Percentiles rank a stretch among this genome's conserved stretches.
phyloP scores from a whole-genome alignment of 2,888 invertebrate species.

The Lacanobia oleracea region DNA sequence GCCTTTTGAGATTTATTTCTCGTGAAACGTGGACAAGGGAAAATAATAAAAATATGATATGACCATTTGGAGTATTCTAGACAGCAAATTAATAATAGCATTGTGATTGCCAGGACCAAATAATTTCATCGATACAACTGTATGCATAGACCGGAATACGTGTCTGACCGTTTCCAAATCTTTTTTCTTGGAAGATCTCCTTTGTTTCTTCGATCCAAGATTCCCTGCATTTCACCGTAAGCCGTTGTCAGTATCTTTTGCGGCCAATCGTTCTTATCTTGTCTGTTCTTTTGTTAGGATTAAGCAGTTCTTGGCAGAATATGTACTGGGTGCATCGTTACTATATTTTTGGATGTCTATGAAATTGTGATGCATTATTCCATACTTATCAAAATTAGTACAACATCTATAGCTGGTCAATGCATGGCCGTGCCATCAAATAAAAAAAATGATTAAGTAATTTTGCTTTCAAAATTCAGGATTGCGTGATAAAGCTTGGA shows the following conservation, averaged over 20 bases:
- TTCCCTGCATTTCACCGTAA: constrained; percentile 26
- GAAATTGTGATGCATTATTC: not conserved
- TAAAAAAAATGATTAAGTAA: not conserved
- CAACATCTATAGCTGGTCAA: not conserved
- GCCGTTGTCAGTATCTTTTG: constrained; percentile 53
- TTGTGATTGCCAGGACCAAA: not conserved
- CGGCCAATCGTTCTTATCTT: constrained; percentile 49
- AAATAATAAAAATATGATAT: not conserved
- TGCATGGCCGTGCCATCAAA: not conserved
- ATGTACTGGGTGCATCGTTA: not conserved
- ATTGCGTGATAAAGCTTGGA: not conserved
- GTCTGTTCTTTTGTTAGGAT: constrained; percentile 14
- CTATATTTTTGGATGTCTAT: not conserved
- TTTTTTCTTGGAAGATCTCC: not conserved
- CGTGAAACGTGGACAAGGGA: not conserved
- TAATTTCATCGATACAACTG: not conserved
- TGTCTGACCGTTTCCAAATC: not conserved
- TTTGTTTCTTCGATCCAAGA: constrained; percentile 1
- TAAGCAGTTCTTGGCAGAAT: constrained; percentile 6
- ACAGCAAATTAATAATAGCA: not conserved
- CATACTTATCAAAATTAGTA: too few species aligned
- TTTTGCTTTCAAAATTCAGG: not conserved
- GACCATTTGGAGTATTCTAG: not conserved
- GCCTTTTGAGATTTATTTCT: too few species aligned
- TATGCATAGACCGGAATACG: not conserved